Base-by-base conservation (phyloP, 2,113 vertebrate genomes). In the Pygoscelis adeliae region DNA sequence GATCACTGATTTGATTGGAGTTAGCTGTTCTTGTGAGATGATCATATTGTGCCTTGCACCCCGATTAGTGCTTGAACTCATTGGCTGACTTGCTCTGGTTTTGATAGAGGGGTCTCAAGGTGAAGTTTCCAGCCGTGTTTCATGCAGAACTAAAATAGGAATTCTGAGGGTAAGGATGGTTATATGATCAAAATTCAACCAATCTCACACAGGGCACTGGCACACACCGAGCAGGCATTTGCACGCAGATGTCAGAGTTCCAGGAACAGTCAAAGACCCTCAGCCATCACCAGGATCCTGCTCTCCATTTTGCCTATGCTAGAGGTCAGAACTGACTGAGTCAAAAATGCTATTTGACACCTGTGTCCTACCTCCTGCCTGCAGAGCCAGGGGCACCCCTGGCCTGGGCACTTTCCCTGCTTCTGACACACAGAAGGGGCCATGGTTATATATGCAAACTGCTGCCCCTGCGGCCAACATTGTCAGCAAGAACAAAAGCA, bases 401-500 rank as follows among this genome's bases (percentile, higher is more conserved):
- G 13, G 1, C 27, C 55, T 30, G 34, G 22, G 27, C 26, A n/a
- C 12, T 47, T 53, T 59, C n/a, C 22, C 17, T 18, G 34, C 23
- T 63, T 63, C 76, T 59, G 46, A 59, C 11, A 14, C 1, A 1
- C 47, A 58, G 52, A 38, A 72, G 27, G 3, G 9, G 7, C 1
- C n/a, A 8, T 23, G 62, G 18, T 21, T 10, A 10, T 25, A 62
- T 23, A 9, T 19, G 38, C 27, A 46, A 76, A 69, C 49, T 36
- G 15, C 65, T 74, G 32, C 8, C 10, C 40, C 25, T 5, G 2
- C 1, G 1, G 29, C 18, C 74, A 71, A 9, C 1, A 0, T 15
- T 13, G 22, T 13, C 65, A 88, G n/a, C 20, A 26, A 12, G 30
- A 74, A 20, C 34, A 29, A 65, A 70, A 40, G 2, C 10, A 23